Evolutionary conservation across 2,113 vertebrate species (phyloP).

Genomic region (Arizona elegans): DNA sequence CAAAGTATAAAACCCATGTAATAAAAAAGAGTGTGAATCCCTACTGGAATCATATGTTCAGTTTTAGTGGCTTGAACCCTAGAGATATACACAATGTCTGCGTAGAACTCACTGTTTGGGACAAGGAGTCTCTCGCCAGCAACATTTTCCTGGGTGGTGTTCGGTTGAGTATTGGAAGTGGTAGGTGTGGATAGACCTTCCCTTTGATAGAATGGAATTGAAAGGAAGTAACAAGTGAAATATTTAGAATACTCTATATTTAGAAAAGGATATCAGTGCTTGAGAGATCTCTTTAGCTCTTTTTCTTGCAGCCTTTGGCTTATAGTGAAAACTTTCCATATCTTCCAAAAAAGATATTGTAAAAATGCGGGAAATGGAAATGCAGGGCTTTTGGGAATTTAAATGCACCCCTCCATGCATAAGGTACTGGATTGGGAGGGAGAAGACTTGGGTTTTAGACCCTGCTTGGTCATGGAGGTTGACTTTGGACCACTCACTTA

Average conservation of each 20-base stretch:
- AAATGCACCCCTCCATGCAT: not conserved
- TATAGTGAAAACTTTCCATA: not conserved
- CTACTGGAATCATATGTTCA: conserved; percentile 93
- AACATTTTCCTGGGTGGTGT: conserved; percentile 95
- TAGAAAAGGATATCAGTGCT: not conserved
- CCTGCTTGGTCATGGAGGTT: not conserved
- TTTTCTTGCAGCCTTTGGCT: not conserved
- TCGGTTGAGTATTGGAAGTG: conserved; percentile 85
- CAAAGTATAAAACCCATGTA: conserved; percentile 94
- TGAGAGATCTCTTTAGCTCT: not conserved
- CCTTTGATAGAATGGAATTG: not conserved
- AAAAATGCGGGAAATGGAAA: not conserved
- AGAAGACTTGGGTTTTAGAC: not conserved
- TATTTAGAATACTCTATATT: not conserved
- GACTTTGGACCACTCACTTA: not conserved
- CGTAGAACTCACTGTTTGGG: conserved; percentile 94
- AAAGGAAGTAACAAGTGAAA: not conserved
- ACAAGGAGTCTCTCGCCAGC: conserved; percentile 92
- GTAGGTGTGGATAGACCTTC: conserved; percentile 62
- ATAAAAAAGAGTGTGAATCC: conserved; percentile 89
- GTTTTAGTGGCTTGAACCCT: conserved; percentile 84
- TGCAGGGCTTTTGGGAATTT: not conserved
- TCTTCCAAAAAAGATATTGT: not conserved
- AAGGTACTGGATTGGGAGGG: not conserved
- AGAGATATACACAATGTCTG: conserved; percentile 86